phyloP scores from a whole-genome alignment of 2,113 vertebrate genomes.

The Ageneiosus marmoratus region DNA sequence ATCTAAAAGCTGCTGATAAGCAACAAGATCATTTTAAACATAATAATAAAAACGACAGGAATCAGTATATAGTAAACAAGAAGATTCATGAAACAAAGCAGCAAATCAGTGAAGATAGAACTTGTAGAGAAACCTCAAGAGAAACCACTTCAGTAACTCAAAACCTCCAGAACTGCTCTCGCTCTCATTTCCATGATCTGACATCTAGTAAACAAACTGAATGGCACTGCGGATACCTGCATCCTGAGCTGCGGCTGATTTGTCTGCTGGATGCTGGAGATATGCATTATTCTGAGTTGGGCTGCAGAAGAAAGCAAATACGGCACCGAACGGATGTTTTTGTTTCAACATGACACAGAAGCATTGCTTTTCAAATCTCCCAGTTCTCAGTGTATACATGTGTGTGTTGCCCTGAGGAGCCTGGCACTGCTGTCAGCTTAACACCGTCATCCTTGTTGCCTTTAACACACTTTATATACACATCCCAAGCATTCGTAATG shows the following conservation, averaged over 20 bases:
- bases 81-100: not conserved
- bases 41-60: not conserved
- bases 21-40: not conserved
- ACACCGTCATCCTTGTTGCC: not conserved
- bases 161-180: slow-evolving; percentile 5
- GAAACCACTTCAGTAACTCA: slow-evolving; percentile 22
- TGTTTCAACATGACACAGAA: slow-evolving; percentile 18
- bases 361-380: slow-evolving; percentile 7
- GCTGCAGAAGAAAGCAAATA: slow-evolving; percentile 8
- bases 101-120: slow-evolving; percentile 10
- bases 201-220: slow-evolving; percentile 28
- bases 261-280: not conserved
- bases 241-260: not conserved
- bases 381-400: not conserved
- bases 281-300: not conserved
- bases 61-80: slow-evolving; percentile 1
- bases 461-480: not conserved
- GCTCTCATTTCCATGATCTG: slow-evolving; percentile 1
- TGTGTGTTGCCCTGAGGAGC: not conserved
- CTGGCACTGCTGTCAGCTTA: not conserved
- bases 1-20: not conserved
- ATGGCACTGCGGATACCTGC: not conserved
- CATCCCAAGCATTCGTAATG: not conserved
- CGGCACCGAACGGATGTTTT: not conserved
- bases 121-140: not conserved